A percentile compares a stretch with the other conserved stretches of the same genome.
Evolutionary conservation across 2,113 vertebrate genomes (phyloP).

Genomic region (Abramis brama): DNA sequence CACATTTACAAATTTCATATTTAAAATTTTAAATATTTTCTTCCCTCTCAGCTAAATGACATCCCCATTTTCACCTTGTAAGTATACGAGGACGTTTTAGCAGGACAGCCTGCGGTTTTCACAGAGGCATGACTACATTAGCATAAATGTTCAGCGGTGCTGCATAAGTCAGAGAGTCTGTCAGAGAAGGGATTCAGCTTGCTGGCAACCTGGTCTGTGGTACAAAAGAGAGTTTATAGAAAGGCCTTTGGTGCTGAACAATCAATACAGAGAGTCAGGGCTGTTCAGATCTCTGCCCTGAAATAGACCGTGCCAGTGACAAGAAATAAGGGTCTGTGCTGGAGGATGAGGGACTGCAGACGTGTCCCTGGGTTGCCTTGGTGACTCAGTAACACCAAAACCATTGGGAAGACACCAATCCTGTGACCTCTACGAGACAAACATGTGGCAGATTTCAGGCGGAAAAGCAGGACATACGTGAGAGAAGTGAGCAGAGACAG

Average conservation of each 20-base stretch:
- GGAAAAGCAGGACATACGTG: neutral
- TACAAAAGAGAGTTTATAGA: conserved; percentile 22
- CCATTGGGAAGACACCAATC: conserved; percentile 4
- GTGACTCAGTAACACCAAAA: conserved; percentile 7
- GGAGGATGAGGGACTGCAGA: neutral
- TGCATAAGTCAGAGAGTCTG: conserved; percentile 21
- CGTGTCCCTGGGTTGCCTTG: conserved; percentile 3
- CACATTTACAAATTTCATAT: neutral
- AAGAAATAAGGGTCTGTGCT: neutral
- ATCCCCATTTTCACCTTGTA: conserved; percentile 24
- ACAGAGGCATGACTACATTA: conserved; percentile 43
- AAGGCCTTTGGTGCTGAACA: neutral
- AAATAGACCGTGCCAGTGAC: neutral
- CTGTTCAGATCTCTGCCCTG: neutral
- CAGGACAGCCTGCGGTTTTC: conserved; percentile 42
- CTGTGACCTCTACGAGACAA: neutral
- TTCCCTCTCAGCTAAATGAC: conserved; percentile 9
- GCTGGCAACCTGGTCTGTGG: conserved; percentile 36
- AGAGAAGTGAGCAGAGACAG: neutral
- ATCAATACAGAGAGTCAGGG: conserved; percentile 25
- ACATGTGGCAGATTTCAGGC: neutral
- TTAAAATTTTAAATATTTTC: conserved; percentile 7
- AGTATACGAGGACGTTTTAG: conserved; percentile 31
- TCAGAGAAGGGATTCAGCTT: conserved; percentile 40
- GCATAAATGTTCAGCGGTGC: conserved; percentile 21